These are phyloP conservation scores for Atractosteus spatula DNA, from an alignment of 2,113 vertebrate species.

Conservation along the genomic window DNA sequence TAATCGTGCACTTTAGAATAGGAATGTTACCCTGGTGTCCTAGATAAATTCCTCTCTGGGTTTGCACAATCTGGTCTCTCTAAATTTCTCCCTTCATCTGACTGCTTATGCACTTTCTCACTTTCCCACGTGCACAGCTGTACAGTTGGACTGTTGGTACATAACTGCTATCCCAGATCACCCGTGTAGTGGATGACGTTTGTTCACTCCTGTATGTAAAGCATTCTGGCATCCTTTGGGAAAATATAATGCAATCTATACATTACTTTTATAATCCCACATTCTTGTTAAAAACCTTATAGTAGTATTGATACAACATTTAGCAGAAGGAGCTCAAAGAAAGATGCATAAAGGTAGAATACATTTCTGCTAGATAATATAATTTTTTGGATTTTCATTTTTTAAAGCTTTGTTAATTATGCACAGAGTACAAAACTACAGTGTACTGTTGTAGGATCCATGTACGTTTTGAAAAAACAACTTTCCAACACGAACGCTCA, in stretches of 20 bases:
- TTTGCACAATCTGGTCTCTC: neutral
- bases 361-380: no score
- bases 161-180: no score
- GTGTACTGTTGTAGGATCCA: neutral
- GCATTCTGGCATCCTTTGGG: no score
- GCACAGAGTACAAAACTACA: neutral
- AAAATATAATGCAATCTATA: no score
- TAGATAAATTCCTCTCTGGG: neutral
- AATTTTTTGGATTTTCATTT: neutral
- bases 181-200: no score
- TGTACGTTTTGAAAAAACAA: neutral
- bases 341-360: no score
- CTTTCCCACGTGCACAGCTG: no score
- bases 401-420: neutral
- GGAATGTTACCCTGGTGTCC: neutral
- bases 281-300: neutral
- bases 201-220: no score
- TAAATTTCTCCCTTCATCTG: no score
- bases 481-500: conserved; percentile 10
- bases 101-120: no score
- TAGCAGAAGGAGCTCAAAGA: no score
- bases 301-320: neutral
- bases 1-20: conserved; percentile 26
- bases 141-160: no score
- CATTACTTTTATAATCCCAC: neutral